Percentiles rank a stretch among this genome's conserved stretches.
Conservation (phyloP, 2,797 vertebrate species). For the Hydrocynus forskahlii region DNA sequence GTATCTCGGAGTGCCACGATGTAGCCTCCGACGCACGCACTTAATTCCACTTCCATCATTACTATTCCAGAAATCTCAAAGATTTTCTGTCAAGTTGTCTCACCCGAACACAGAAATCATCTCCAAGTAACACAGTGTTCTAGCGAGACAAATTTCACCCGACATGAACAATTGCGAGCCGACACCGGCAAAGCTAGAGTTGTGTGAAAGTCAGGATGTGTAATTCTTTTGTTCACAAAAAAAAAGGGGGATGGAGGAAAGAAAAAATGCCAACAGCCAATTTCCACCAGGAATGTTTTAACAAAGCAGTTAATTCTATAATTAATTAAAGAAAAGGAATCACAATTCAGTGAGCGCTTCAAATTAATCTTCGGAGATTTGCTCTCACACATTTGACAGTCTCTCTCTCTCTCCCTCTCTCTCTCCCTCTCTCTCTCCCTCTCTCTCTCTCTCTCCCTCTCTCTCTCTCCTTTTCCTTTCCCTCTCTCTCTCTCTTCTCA, state of each 20-base stretch:
- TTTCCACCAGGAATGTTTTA: slow-evolving; percentile 80
- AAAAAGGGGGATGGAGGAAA: not conserved
- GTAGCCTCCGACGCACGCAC: slow-evolving; percentile 64
- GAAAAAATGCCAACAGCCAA: slow-evolving; percentile 71
- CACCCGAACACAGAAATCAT: slow-evolving; percentile 68
- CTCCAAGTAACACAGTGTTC: slow-evolving; percentile 72
- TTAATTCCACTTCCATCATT: slow-evolving; percentile 71
- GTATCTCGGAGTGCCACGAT: slow-evolving; percentile 62
- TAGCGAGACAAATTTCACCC: slow-evolving; percentile 71
- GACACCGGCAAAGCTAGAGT: slow-evolving; percentile 72
- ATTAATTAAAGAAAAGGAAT: slow-evolving; percentile 83
- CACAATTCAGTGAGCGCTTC: slow-evolving; percentile 81
- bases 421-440: not conserved
- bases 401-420: slow-evolving; percentile 24
- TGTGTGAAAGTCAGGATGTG: slow-evolving; percentile 77
- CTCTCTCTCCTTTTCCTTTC: not conserved
- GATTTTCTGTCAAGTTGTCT: slow-evolving; percentile 74
- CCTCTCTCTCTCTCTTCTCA: slow-evolving; percentile 23
- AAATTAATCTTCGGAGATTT: slow-evolving; percentile 84
- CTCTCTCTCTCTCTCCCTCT: not conserved
- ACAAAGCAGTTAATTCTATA: slow-evolving; percentile 82
- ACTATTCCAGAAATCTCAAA: slow-evolving; percentile 71
- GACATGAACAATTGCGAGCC: slow-evolving; percentile 68
- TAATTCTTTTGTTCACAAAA: slow-evolving; percentile 76
- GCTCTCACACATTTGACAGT: slow-evolving; percentile 68